Percentiles rank a stretch among this genome's conserved stretches.
These are phyloP conservation scores for Magallana ariakensis DNA, from an alignment of 1,140 invertebrate genomes.

Conservation along the genomic window DNA sequence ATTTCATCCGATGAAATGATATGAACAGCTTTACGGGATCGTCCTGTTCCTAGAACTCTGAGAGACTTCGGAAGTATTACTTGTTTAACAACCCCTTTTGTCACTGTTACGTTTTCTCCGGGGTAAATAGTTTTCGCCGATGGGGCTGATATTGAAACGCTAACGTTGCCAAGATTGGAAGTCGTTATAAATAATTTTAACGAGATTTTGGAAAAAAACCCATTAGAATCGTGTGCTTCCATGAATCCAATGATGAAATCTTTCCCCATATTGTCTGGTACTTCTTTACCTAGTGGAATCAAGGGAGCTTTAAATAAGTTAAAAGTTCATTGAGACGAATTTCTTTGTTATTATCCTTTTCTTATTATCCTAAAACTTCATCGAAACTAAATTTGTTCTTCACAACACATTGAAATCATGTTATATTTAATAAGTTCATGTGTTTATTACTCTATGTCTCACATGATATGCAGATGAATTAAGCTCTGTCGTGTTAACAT, in stretches of 20 bases:
- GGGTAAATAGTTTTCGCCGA: background rate
- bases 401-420: no score
- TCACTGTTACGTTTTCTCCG: conserved; percentile 42
- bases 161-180: conserved; percentile 49
- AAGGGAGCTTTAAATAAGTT: no score
- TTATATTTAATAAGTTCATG: no score
- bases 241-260: conserved; percentile 55
- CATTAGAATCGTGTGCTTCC: conserved; percentile 30
- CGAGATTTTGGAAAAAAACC: background rate
- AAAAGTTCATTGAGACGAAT: no score
- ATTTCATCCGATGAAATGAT: conserved; percentile 59
- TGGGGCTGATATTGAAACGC: conserved; percentile 59
- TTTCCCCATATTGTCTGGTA: conserved; percentile 52
- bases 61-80: conserved; percentile 45
- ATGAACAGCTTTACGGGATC: conserved; percentile 50
- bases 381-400: no score
- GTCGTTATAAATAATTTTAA: conserved; percentile 64
- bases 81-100: conserved; percentile 44
- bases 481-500: no score
- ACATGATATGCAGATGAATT: no score
- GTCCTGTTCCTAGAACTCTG: conserved; percentile 21
- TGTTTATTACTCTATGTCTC: no score
- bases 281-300: background rate
- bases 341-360: no score
- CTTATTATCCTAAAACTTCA: no score